phyloP scores from a whole-genome alignment of 2,888 invertebrate species.

The Rhagonycha fulva region DNA sequence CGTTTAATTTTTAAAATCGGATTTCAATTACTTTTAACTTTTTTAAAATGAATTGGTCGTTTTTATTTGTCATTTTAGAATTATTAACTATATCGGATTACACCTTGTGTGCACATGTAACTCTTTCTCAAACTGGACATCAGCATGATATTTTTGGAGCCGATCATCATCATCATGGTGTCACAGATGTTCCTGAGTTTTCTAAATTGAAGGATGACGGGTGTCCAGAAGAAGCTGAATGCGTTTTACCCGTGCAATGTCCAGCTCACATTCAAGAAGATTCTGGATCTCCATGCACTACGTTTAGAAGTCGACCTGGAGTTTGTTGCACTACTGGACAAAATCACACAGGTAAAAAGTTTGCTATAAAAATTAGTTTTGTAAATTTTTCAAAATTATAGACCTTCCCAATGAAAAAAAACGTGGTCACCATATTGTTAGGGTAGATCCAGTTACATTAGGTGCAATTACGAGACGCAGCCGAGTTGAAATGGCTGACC shows the following conservation, averaged over 20 bases:
- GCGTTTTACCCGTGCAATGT: constrained; percentile 69
- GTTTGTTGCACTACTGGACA: constrained; percentile 68
- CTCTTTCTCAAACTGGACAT: constrained; percentile 5
- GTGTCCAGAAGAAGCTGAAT: constrained; percentile 59
- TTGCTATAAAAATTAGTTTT: background rate
- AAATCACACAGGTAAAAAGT: constrained; percentile 57
- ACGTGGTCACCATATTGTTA: constrained; percentile 12
- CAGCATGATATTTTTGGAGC: background rate
- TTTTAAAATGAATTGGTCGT: background rate
- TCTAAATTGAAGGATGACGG: constrained; percentile 23
- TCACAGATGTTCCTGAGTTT: constrained; percentile 34
- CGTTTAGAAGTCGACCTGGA: constrained; percentile 57
- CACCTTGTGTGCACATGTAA: background rate
- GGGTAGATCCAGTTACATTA: constrained; percentile 32
- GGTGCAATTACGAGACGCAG: constrained; percentile 40
- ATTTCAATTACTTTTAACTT: background rate
- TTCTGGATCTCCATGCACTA: constrained; percentile 56
- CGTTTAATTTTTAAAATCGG: background rate
- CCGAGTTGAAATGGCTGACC: constrained; percentile 49
- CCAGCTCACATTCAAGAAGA: constrained; percentile 61
- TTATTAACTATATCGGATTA: background rate
- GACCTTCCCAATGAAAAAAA: constrained; percentile 6
- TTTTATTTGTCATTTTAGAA: background rate
- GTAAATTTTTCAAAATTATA: background rate
- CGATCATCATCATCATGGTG: constrained; percentile 28